phyloP scores from a whole-genome alignment of 2,888 invertebrate species.

The Tetranychus truncatus region DNA sequence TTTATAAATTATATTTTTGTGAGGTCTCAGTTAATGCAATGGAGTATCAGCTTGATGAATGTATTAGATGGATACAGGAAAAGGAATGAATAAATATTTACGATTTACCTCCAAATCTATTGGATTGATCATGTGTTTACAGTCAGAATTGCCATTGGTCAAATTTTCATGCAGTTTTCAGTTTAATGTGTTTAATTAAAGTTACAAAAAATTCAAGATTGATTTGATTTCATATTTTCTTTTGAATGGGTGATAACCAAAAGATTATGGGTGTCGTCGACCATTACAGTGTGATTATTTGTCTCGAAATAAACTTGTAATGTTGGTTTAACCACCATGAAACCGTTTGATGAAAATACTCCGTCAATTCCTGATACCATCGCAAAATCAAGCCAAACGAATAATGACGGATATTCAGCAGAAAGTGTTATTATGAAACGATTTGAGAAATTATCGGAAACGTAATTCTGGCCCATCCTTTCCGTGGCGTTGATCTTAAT shows the following conservation, averaged over 20 bases:
- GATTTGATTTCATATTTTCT: too few species aligned
- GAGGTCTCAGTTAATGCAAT: not conserved
- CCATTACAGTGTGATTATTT: not conserved
- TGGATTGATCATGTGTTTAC: too few species aligned
- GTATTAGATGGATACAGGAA: not conserved
- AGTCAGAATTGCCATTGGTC: not conserved
- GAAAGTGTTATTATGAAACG: constrained; percentile 3
- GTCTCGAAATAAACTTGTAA: not conserved
- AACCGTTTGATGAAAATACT: constrained; percentile 56
- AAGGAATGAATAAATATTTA: too few species aligned
- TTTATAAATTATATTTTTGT: not conserved
- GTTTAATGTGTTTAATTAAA: too few species aligned
- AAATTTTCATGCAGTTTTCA: not conserved
- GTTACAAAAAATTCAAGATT: too few species aligned
- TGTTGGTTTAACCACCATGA: constrained; percentile 31
- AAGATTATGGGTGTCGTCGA: too few species aligned
- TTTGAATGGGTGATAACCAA: too few species aligned
- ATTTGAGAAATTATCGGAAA: not conserved
- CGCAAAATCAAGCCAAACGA: constrained; percentile 40
- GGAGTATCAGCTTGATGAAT: not conserved
- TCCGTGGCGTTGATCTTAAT: not conserved
- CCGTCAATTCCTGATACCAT: constrained; percentile 36
- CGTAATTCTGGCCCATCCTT: not conserved
- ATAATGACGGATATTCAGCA: constrained; percentile 40
- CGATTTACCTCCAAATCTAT: too few species aligned